Base-by-base conservation (phyloP, 2,888 invertebrate species). In the Perdita meconis region DNA sequence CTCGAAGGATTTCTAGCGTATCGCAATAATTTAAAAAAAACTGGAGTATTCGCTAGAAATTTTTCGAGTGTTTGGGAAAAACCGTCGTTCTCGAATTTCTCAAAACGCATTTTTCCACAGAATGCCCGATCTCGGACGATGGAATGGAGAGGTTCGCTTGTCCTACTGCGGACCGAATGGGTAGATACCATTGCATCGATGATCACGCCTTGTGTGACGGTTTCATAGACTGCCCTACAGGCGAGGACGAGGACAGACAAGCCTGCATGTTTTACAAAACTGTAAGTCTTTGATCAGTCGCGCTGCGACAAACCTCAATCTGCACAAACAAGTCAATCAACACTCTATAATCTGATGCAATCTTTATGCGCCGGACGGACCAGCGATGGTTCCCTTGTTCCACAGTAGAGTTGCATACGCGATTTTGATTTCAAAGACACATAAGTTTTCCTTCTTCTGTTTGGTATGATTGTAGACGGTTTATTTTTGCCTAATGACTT, bases 231-330 rank as follows among this genome's bases (percentile, higher is more conserved):
- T 98, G 98, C 93, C 98, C 98, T 77, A 95, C 95, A 87, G 97
- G 97, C 77, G 98, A 98, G 93, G 98, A 98, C 92, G 98, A 98
- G 92, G 97, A 98, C 92, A 94, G 97, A 90, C 97, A 97, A 93
- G 96, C 97, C 89, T 98, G 98, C 94, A 97, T 98, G 97, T 98
- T 98, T 94, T 98, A 97, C 93, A 98, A 98, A 95, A 98, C 98
- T 95, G 98, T 98, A 93, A 95, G 95, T 93, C 66, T 75, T 19
- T 60, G 68, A 63, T 63, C 65, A 61, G 22, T 50, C 38, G 13
- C 34, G 5, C 16, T 19, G 51, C 44, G 19, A 63, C 42, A 38
- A 34, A 16, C 19, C 47, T 50, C 30, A 42, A 19, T n/a, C 3
- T 16, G 40, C 34, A 19, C 22, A 50, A 51, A 57, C 65, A 65